Evolutionary conservation across 2,113 vertebrate genomes (phyloP), one percentile per base, ranked within the genome.

Genomic region (Barnardius zonarius): DNA sequence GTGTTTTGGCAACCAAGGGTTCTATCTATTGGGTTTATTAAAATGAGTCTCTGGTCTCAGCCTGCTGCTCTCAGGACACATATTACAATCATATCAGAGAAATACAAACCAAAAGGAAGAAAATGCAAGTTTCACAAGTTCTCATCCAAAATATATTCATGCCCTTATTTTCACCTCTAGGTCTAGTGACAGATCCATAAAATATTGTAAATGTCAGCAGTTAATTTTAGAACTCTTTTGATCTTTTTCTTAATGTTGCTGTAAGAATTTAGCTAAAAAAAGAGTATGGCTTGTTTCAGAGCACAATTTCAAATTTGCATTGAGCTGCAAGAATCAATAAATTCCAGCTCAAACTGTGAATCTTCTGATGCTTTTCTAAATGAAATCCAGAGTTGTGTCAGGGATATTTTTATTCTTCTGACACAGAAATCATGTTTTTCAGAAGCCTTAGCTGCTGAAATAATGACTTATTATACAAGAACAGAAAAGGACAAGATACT

Each of bases 331-430:
- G 39, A 83, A 85, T 91, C 94, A 83, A 94, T 92, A 90, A 86
- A 94, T 92, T 93, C 55, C 76, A 87, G 17, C 51, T 91, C 44
- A 69, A 96, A 92, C 44, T 66, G 70, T 79, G 86, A 90, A 52
- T 76, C 55, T 95, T 92, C 69, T 95, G 54, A 68, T 76, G 90
- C 19, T 79, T 91, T 88, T 84, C 68, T 91, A 94, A 91, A 88
- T 81, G 72, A 95, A 78, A 90, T 81, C 57, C 27, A 30, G 15
- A 1, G 1, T 55, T 92, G 46, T 96, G 68, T 89, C 72, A 87
- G 14, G 25, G 77, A 61, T 96, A 90, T 92, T 96, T 96, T 96
- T 96, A 90, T 79, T 64, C 35, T 31, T 92, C 18, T 95, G 83
- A 90, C 90, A 95, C 68, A 94, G 72, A 95, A 91, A 86, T 86